These are phyloP conservation scores for Aplysia californica DNA, from an alignment of 1,140 invertebrate genomes.

Conservation along the genomic window DNA sequence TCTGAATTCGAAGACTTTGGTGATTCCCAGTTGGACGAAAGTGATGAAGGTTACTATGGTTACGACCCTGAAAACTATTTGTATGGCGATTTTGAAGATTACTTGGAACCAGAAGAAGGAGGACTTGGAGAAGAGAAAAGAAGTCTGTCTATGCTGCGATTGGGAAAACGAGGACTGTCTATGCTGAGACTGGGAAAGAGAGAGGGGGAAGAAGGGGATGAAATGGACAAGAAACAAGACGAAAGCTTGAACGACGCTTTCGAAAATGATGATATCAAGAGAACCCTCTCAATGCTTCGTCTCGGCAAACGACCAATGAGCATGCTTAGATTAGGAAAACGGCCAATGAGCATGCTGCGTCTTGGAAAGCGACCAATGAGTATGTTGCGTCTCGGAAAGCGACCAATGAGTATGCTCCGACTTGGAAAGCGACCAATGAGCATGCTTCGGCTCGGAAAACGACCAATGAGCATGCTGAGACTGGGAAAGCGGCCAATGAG, in stretches of 20 bases:
- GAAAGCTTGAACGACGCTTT: slow-evolving; percentile 31
- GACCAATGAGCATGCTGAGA: slow-evolving; percentile 42
- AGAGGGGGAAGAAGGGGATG: slow-evolving; percentile 45
- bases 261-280: slow-evolving; percentile 21
- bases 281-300: slow-evolving; percentile 20
- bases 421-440: slow-evolving; percentile 41
- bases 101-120: neutral
- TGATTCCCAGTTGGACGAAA: neutral
- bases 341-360: slow-evolving; percentile 46
- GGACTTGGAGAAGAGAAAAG: slow-evolving; percentile 6
- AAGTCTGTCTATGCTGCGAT: no score
- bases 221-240: slow-evolving; percentile 33
- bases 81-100: neutral
- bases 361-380: slow-evolving; percentile 34
- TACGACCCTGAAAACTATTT: neutral
- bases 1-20: neutral
- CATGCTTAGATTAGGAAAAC: slow-evolving; percentile 36
- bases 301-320: slow-evolving; percentile 32
- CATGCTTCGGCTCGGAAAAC: slow-evolving; percentile 41
- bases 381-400: slow-evolving; percentile 39
- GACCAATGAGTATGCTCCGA: slow-evolving; percentile 40
- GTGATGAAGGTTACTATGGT: neutral
- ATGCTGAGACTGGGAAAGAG: slow-evolving; percentile 35
- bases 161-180: slow-evolving; percentile 38
- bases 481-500: slow-evolving; percentile 43